Evolutionary conservation across 2,113 vertebrate species (phyloP).

Genomic region (Glaucidium brasilianum): DNA sequence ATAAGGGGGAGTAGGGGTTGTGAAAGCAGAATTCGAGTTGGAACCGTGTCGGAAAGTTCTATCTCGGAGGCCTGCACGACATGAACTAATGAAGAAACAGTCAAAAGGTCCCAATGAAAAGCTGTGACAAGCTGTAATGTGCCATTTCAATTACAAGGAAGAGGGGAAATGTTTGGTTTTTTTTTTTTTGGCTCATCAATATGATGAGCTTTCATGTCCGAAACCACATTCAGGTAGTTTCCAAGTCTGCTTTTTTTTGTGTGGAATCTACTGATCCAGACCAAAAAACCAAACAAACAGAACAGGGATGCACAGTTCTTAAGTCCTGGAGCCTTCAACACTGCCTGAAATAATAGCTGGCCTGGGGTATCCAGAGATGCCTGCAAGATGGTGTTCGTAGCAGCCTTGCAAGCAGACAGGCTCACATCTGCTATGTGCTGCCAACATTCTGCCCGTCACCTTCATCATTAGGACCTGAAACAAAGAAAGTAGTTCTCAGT

Average conservation of each 20-base stretch:
- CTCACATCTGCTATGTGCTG: slow-evolving; percentile 89
- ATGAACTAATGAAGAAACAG: slow-evolving; percentile 73
- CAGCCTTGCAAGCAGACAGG: slow-evolving; percentile 76
- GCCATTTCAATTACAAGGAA: slow-evolving; percentile 83
- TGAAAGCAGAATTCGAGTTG: background rate
- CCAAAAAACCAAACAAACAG: slow-evolving; percentile 78
- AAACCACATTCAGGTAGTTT: slow-evolving; percentile 91
- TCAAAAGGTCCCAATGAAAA: slow-evolving; percentile 85
- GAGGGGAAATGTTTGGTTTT: slow-evolving; percentile 67
- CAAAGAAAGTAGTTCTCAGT: background rate
- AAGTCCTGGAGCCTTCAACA: slow-evolving; percentile 74
- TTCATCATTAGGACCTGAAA: slow-evolving; percentile 85
- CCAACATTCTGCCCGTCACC: slow-evolving; percentile 83
- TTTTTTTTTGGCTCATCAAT: slow-evolving; percentile 90
- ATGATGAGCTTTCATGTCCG: slow-evolving; percentile 96
- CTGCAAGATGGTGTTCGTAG: slow-evolving; percentile 76
- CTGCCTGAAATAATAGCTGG: slow-evolving; percentile 74
- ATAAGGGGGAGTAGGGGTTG: background rate
- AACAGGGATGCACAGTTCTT: slow-evolving; percentile 83
- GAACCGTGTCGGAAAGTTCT: slow-evolving; percentile 49
- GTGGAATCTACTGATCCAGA: slow-evolving; percentile 72
- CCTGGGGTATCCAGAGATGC: slow-evolving; percentile 82
- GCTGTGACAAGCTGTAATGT: slow-evolving; percentile 87
- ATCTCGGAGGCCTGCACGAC: slow-evolving; percentile 65
- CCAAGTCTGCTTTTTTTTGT: slow-evolving; percentile 83